Evolutionary conservation across 2,888 invertebrate genomes (phyloP).

Genomic region (Torymus auratus): DNA sequence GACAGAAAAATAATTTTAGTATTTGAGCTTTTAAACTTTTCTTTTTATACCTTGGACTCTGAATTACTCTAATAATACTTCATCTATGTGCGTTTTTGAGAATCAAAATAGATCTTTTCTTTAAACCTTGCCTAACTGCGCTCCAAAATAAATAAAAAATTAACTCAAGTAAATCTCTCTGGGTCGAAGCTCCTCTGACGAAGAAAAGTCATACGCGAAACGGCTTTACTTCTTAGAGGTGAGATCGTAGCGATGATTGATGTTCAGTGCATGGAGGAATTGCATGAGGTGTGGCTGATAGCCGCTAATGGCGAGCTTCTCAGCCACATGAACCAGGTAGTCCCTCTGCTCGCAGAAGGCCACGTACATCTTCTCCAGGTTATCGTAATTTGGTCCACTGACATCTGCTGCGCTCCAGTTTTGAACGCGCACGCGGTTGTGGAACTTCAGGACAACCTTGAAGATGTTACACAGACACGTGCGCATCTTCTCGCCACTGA

Average conservation of each 20-base stretch:
- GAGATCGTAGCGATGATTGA: conserved; percentile 78
- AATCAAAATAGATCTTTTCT: too few species aligned
- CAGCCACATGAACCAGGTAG: conserved; percentile 81
- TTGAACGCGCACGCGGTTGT: conserved; percentile 80
- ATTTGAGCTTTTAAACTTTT: too few species aligned
- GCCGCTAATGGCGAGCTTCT: conserved; percentile 82
- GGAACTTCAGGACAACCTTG: conserved; percentile 84
- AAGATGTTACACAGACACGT: conserved; percentile 85
- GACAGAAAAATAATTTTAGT: too few species aligned
- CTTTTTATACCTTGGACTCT: too few species aligned
- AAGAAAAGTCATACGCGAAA: neutral
- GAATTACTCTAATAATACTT: too few species aligned
- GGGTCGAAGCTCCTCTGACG: neutral
- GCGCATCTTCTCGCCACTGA: conserved; percentile 83
- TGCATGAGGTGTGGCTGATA: conserved; percentile 84
- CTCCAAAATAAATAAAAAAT: too few species aligned
- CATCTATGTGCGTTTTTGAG: too few species aligned
- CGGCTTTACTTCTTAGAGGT: conserved; percentile 55
- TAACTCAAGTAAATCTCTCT: neutral
- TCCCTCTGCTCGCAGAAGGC: conserved; percentile 81
- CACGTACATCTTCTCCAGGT: conserved; percentile 80
- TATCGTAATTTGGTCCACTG: conserved; percentile 79
- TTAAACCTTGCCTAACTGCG: too few species aligned
- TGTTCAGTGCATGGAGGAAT: conserved; percentile 82
- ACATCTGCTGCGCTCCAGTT: conserved; percentile 78